These are phyloP conservation scores for Rhadina sibilatrix DNA, from an alignment of 2,113 vertebrate species.

Conservation along the genomic window DNA sequence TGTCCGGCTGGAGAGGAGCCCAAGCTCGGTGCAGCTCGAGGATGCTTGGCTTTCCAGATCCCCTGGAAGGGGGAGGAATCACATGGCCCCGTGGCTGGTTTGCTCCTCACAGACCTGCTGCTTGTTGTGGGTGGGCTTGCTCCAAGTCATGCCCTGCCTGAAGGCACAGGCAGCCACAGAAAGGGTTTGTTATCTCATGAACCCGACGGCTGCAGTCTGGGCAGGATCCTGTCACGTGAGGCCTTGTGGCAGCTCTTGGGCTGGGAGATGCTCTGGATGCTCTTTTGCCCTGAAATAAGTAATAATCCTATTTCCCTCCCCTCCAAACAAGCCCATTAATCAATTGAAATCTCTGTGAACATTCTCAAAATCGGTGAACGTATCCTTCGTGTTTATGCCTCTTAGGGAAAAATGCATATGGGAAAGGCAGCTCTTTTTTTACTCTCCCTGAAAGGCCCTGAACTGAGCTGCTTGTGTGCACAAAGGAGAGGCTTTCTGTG, in stretches of 20 bases:
- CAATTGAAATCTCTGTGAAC: not conserved
- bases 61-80: not conserved
- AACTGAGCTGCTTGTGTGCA: not conserved
- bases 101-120: not conserved
- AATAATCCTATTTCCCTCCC: not conserved
- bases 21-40: rapidly evolving
- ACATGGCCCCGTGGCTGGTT: not conserved
- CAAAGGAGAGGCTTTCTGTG: not conserved
- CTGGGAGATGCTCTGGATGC: not conserved
- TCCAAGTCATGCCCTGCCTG: conserved; percentile 19
- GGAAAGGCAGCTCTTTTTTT: not conserved
- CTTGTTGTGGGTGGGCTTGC: conserved; percentile 26
- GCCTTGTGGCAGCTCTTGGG: not conserved
- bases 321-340: not conserved
- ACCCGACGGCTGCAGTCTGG: not conserved
- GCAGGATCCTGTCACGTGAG: conserved; percentile 21
- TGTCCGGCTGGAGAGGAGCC: not conserved
- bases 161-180: not conserved
- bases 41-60: not conserved
- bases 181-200: not conserved
- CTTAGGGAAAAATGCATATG: not conserved
- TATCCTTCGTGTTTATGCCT: not conserved
- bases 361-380: not conserved
- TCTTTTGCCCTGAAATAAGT: not conserved
- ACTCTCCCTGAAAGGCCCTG: not conserved